phyloP scores from a whole-genome alignment of 1,140 invertebrate species.

The Dysdera silvatica region DNA sequence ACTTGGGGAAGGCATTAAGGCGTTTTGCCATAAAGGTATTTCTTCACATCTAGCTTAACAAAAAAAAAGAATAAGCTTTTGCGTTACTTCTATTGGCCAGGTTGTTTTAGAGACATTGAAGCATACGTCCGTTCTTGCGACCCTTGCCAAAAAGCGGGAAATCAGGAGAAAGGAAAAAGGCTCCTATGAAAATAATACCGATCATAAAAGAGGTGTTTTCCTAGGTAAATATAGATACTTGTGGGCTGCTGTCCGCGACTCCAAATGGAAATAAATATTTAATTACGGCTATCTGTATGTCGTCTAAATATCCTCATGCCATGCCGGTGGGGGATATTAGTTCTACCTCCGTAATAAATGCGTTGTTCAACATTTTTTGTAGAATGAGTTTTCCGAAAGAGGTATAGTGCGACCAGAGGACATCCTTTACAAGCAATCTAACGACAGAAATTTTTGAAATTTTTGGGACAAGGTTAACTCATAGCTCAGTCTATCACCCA shows the following conservation, averaged over 20 bases:
- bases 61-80: background rate
- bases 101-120: background rate
- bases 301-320: background rate
- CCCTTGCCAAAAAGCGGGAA: background rate
- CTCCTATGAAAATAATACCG: background rate
- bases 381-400: background rate
- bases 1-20: background rate
- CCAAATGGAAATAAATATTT: background rate
- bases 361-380: background rate
- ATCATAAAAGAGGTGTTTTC: background rate
- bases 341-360: background rate
- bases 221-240: background rate
- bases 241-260: background rate
- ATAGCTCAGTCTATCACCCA: conserved; percentile 1
- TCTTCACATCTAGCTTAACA: background rate
- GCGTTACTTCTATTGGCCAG: background rate
- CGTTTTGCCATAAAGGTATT: background rate
- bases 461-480: background rate
- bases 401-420: background rate
- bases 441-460: background rate
- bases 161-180: background rate
- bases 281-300: background rate
- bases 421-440: background rate
- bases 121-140: background rate
- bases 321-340: background rate